Evolutionary conservation across 2,888 invertebrate genomes (phyloP).

Genomic region (Petrophora chlorosata): DNA sequence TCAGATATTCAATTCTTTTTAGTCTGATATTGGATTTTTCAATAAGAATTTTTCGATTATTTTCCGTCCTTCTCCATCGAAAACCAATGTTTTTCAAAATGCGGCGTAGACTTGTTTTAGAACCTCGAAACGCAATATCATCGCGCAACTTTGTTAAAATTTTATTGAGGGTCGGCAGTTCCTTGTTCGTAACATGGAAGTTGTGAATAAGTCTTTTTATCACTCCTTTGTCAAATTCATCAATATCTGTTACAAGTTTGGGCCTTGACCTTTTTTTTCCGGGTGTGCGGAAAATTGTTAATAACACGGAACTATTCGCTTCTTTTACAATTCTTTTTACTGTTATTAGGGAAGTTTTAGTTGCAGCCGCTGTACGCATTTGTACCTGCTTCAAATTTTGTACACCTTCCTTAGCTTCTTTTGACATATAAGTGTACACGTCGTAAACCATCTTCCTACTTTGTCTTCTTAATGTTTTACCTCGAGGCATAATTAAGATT

Average conservation of each 20-base stretch:
- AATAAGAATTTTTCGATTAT: conserved; percentile 33
- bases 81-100: conserved; percentile 19
- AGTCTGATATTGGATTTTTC: conserved; percentile 29
- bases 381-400: too few relatives aligned
- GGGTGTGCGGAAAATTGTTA: conserved; percentile 6
- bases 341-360: too few relatives aligned
- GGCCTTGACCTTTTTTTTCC: conserved; percentile 7
- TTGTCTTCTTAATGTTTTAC: too few relatives aligned
- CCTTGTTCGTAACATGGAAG: conserved; percentile 49
- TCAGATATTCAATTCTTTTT: conserved; percentile 26
- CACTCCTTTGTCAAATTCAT: conserved; percentile 41
- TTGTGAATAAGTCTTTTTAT: conserved; percentile 47
- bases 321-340: too few relatives aligned
- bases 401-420: too few relatives aligned
- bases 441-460: too few relatives aligned
- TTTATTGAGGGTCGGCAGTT: conserved; percentile 38
- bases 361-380: too few relatives aligned
- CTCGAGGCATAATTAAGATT: too few relatives aligned
- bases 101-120: conserved; percentile 26
- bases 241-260: conserved; percentile 12
- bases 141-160: conserved; percentile 20
- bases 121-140: conserved; percentile 38
- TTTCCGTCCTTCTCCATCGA: conserved; percentile 34
- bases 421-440: too few relatives aligned
- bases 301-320: not conserved